Percentiles rank a stretch among this genome's conserved stretches.
Conservation (phyloP, 2,113 vertebrate species). For the Cinclus mexicanus region DNA sequence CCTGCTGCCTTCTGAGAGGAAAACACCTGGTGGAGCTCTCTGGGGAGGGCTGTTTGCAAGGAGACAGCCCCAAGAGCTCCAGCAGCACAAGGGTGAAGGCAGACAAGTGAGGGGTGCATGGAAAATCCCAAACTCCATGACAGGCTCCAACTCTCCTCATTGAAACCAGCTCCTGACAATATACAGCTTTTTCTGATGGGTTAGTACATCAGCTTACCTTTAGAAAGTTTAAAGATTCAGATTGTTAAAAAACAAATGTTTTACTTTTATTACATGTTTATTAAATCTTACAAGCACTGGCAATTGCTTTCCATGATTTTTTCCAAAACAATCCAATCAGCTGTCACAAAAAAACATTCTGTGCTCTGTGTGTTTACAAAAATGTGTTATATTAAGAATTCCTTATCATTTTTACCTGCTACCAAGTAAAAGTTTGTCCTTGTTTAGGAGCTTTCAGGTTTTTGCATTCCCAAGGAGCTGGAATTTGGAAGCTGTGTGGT, state of each 20-base stretch:
- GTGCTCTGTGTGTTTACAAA: accelerated
- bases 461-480: neutral
- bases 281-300: neutral
- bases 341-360: neutral
- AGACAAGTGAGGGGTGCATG: neutral
- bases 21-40: conserved; percentile 48
- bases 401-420: neutral
- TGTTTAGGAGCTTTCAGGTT: neutral
- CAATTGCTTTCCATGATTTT: neutral
- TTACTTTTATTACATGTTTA: neutral
- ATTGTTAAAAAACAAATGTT: neutral
- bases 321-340: neutral
- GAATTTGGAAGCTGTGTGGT: neutral
- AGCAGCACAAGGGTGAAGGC: neutral
- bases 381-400: neutral
- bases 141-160: neutral
- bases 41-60: conserved; percentile 3
- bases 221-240: neutral
- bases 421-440: neutral
- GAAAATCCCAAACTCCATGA: neutral
- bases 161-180: neutral
- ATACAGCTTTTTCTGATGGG: neutral
- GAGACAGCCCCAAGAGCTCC: neutral
- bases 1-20: neutral
- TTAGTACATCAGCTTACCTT: neutral